phyloP scores from a whole-genome alignment of 2,797 vertebrate genomes.

The Cynopterus sphinx region DNA sequence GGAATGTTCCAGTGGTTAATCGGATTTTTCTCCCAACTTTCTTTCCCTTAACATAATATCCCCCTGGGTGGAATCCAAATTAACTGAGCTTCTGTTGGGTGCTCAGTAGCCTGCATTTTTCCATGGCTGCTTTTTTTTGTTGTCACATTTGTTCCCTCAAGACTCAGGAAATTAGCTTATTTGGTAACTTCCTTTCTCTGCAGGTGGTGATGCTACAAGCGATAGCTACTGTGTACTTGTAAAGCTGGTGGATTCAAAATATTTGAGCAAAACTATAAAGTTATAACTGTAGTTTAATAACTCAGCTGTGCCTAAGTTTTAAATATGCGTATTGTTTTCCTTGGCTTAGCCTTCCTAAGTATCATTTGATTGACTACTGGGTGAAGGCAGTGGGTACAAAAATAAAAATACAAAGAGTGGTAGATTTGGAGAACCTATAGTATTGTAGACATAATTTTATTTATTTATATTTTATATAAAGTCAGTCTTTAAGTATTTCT shows the following conservation, averaged over 20 bases:
- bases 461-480: background rate
- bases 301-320: background rate
- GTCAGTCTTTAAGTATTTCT: background rate
- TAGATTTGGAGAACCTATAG: background rate
- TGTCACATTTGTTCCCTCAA: background rate
- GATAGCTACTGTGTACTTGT: conserved; percentile 6
- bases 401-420: background rate
- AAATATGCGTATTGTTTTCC: background rate
- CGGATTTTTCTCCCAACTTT: conserved; percentile 59
- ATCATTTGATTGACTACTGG: background rate
- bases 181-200: conserved; percentile 49
- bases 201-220: background rate
- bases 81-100: conserved; percentile 45
- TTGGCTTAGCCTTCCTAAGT: background rate
- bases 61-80: conserved; percentile 63
- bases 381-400: background rate
- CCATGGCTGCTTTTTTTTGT: conserved; percentile 17
- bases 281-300: background rate
- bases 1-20: conserved; percentile 61
- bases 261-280: conserved; percentile 6
- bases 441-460: background rate
- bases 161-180: conserved; percentile 58
- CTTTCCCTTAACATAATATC: conserved; percentile 54
- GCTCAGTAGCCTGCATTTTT: conserved; percentile 50
- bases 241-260: background rate